Base-by-base conservation (phyloP, 1,140 invertebrate species). In the Saccostrea glomerata region DNA sequence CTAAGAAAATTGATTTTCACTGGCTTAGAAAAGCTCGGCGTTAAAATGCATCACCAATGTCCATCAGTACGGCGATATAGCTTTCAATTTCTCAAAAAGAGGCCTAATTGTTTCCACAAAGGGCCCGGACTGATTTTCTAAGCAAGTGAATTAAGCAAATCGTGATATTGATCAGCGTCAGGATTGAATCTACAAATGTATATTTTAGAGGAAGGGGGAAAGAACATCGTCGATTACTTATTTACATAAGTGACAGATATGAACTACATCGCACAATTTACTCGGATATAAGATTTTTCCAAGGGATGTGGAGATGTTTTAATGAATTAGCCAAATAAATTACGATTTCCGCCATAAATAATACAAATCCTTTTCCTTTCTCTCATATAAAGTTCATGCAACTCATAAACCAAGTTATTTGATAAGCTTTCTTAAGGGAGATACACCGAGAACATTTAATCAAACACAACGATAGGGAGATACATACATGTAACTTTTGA, bases 1-100 rank as follows among this genome's bases (percentile, higher is more conserved):
- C 82, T 84, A 84, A 84, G 82, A 84, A 84, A 84, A 84, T 84
- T 84, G 82, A 84, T 84, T 84, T 84, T 84, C 82, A 84, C 82
- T 56, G 47, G 55, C 55, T 84, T 84, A 56, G 82, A 84, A 84
- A 84, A 84, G 55, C n/a, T 23, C 82, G 47, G 82, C 55, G 82
- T 84, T 47, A 84, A 84, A 84, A 84, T 84, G 55, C 82, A 84
- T 55, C 82, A 56, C 82, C n/a, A 36, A 54, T 54, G 55, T 84
- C 40, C 82, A 56, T 84, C 82, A 84, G 82, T 23, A 55, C 40
- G 17, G 55, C 11, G 40, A 84, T 54, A 84, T n/a, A 36, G 82
- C 47, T 56, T 84, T 84, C 82, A 84, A 55, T 77, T 73, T 77
- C 55, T 84, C 82, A 84, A 54, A 84, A 23, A 84, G 40, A 84